Percentiles rank a stretch among this genome's conserved stretches.
phyloP scores from a whole-genome alignment of 2,113 vertebrate species.

The Anguilla rostrata region DNA sequence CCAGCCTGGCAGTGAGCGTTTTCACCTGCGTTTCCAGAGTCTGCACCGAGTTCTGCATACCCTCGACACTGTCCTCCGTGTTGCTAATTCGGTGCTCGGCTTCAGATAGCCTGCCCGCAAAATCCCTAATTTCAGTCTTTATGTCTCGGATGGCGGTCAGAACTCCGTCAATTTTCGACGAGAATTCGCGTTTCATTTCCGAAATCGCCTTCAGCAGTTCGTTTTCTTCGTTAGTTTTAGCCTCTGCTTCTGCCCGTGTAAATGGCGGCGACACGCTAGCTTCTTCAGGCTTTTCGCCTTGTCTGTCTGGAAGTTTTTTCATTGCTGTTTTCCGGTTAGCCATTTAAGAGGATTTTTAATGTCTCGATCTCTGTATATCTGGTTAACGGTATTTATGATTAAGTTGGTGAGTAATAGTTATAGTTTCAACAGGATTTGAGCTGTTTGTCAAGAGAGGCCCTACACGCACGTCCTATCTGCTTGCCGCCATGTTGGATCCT shows the following conservation, averaged over 20 bases:
- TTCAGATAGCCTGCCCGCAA: not conserved
- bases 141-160: not conserved
- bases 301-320: not conserved
- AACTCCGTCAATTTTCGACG: not conserved
- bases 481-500: not conserved
- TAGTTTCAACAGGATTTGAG: not conserved
- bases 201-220: not conserved
- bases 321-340: not conserved
- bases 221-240: not conserved
- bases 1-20: not conserved
- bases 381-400: not conserved
- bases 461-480: not conserved
- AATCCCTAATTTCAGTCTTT: not conserved
- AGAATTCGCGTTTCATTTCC: not conserved
- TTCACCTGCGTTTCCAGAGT: not conserved
- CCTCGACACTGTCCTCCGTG: not conserved
- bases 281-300: not conserved
- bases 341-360: too few species aligned
- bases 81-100: not conserved
- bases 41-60: not conserved
- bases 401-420: not conserved
- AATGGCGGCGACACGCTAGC: not conserved
- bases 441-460: not conserved
- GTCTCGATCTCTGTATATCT: not conserved
- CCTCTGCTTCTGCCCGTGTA: not conserved